Percentiles rank a stretch among this genome's conserved stretches.
phyloP scores from a whole-genome alignment of 2,797 vertebrate genomes.

The Pterois miles region DNA sequence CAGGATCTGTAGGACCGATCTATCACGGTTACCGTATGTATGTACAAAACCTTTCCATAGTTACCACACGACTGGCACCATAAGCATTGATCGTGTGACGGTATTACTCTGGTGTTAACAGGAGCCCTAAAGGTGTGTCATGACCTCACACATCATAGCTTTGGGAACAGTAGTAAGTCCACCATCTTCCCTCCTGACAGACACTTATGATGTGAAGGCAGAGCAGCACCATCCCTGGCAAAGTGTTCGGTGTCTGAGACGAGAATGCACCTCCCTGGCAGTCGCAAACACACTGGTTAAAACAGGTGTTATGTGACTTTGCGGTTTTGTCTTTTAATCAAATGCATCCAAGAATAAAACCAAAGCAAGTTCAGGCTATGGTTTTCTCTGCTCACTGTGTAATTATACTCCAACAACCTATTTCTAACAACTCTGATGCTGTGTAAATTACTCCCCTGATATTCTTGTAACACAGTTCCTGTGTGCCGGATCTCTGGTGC shows the following conservation, averaged over 20 bases:
- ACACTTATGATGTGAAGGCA: conserved; percentile 12
- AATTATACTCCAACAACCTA: background rate
- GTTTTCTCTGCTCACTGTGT: background rate
- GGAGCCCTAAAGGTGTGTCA: conserved; percentile 16
- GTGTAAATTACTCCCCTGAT: conserved; percentile 1
- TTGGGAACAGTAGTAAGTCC: conserved; percentile 53
- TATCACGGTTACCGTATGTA: conserved; percentile 4
- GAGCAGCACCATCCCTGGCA: conserved; percentile 54
- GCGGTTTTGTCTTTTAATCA: conserved; percentile 1
- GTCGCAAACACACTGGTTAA: background rate
- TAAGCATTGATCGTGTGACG: conserved; percentile 28
- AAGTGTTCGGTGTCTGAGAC: conserved; percentile 31
- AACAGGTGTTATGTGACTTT: background rate
- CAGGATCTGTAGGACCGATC: conserved; percentile 19
- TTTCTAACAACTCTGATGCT: conserved; percentile 28
- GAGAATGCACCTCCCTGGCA: background rate
- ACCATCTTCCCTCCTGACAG: conserved; percentile 9
- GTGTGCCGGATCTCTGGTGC: background rate
- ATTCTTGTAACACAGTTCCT: conserved; percentile 32
- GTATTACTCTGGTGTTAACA: conserved; percentile 29
- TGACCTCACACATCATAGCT: conserved; percentile 39
- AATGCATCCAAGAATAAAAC: conserved; percentile 17
- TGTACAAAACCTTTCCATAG: conserved; percentile 4
- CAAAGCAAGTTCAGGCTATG: background rate
- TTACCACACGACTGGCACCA: background rate